Evolutionary conservation across 2,797 vertebrate genomes (phyloP).

Genomic region (Tachyglossus aculeatus): DNA sequence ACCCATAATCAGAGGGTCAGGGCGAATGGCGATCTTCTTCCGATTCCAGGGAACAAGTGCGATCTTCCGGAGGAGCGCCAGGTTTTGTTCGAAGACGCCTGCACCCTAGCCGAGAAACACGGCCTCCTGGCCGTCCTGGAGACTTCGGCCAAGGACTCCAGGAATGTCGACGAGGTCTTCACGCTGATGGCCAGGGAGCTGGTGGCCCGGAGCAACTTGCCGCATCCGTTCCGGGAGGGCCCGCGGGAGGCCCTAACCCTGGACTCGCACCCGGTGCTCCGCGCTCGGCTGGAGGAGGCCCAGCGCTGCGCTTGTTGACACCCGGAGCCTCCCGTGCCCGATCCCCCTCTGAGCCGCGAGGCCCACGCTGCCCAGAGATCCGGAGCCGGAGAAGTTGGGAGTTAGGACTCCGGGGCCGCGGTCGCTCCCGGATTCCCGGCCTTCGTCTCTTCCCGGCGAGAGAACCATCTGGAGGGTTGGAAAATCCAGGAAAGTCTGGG

Average conservation of each 20-base stretch:
- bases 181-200: slow-evolving; percentile 90
- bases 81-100: slow-evolving; percentile 91
- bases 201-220: slow-evolving; percentile 84
- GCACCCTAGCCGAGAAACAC: slow-evolving; percentile 86
- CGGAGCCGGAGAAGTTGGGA: no score
- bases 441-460: no score
- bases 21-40: no score
- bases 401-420: no score
- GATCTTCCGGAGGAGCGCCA: slow-evolving; percentile 84
- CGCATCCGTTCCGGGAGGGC: slow-evolving; percentile 70
- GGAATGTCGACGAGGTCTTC: slow-evolving; percentile 92
- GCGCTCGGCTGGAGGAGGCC: slow-evolving; percentile 65
- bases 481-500: no score
- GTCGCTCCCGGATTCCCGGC: no score
- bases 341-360: background rate
- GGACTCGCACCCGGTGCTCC: slow-evolving; percentile 78
- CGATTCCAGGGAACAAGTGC: slow-evolving; percentile 87
- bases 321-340: background rate
- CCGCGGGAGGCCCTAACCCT: slow-evolving; percentile 67
- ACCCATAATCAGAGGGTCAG: no score
- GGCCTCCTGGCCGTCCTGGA: slow-evolving; percentile 88
- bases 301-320: slow-evolving; percentile 83
- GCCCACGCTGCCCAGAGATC: background rate
- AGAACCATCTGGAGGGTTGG: no score
- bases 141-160: slow-evolving; percentile 93